Percentiles rank a stretch among this genome's conserved stretches.
phyloP scores from a whole-genome alignment of 2,113 vertebrate genomes.

The Lepus americanus region DNA sequence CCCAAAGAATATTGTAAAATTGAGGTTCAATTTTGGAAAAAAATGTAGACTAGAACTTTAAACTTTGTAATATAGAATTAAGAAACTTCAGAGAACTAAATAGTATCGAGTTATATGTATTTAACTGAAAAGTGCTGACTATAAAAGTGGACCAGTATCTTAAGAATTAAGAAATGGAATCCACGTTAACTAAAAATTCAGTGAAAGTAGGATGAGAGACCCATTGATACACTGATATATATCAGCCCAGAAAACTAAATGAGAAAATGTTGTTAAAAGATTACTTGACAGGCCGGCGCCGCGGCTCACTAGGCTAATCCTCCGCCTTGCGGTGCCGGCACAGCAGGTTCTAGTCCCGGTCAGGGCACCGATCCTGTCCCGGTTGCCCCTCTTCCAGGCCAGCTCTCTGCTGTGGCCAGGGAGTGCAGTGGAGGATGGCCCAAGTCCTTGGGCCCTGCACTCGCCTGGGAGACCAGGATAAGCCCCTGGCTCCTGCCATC shows the following conservation, averaged over 20 bases:
- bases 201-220: background rate
- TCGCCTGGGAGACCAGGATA: no score
- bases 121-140: background rate
- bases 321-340: no score
- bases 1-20: background rate
- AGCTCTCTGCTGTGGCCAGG: no score
- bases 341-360: no score
- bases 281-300: background rate
- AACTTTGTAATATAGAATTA: conserved; percentile 13
- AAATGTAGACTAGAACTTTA: background rate
- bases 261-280: conserved; percentile 20
- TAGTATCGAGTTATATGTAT: background rate
- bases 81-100: background rate
- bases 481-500: no score
- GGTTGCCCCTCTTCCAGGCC: no score
- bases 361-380: no score
- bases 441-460: no score
- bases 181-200: background rate
- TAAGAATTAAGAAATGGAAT: background rate
- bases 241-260: background rate
- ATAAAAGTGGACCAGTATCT: background rate
- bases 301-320: no score
- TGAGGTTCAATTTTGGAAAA: background rate
- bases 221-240: background rate
- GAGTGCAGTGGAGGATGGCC: no score